phyloP scores from a whole-genome alignment of 2,113 vertebrate species.

The Mormyrus lacerda region DNA sequence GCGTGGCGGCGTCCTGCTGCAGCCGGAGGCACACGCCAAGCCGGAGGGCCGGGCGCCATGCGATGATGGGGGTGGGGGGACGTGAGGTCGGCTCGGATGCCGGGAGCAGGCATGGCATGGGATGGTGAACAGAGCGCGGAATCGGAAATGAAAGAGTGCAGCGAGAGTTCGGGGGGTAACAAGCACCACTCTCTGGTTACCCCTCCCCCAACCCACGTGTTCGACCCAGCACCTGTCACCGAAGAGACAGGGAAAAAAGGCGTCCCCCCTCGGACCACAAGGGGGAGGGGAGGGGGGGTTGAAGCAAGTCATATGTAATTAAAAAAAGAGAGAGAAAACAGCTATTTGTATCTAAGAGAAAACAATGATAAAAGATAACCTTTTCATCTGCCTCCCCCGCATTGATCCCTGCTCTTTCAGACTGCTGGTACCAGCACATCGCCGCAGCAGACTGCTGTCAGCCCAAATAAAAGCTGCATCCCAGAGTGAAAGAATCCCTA shows the following conservation, averaged over 20 bases:
- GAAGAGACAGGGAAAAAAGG: not conserved
- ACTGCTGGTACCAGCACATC: not conserved
- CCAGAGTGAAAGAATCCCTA: not conserved
- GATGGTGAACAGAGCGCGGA: not conserved
- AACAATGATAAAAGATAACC: constrained; percentile 7
- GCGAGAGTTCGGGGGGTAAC: not conserved
- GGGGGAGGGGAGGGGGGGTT: not conserved
- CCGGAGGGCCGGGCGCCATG: not conserved
- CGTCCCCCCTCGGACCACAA: not conserved
- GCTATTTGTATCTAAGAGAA: constrained; percentile 9
- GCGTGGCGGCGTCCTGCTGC: not conserved
- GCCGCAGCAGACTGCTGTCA: not conserved
- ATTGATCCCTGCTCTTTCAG: not conserved
- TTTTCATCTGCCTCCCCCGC: constrained; percentile 3
- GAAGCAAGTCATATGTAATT: not conserved
- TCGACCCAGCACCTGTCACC: not conserved
- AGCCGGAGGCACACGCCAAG: not conserved
- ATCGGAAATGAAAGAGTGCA: not conserved
- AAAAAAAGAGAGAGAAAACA: constrained; percentile 2
- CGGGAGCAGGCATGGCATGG: not conserved
- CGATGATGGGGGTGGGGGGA: not conserved
- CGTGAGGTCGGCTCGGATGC: not conserved
- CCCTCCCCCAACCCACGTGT: not conserved
- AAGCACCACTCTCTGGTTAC: not conserved
- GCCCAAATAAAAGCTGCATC: not conserved